phyloP scores from a whole-genome alignment of 2,113 vertebrate genomes.

The Cygnus buccinator region DNA sequence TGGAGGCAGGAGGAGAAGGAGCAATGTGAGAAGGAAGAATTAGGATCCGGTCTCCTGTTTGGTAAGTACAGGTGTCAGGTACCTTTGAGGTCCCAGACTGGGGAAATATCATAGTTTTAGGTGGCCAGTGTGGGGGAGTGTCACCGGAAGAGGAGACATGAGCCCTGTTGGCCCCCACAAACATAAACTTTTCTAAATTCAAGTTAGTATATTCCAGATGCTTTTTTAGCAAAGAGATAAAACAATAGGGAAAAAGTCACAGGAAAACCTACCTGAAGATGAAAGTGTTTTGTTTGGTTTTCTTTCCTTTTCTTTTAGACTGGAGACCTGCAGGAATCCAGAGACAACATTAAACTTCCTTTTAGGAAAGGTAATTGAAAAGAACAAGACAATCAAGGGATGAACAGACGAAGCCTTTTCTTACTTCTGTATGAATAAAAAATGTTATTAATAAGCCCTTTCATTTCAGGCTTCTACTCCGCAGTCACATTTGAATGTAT shows the following conservation, averaged over 20 bases:
- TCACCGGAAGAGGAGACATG: not conserved
- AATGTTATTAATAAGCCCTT: constrained; percentile 20
- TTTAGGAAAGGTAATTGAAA: constrained; percentile 40
- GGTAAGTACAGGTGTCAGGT: not conserved
- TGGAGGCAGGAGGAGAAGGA: not conserved
- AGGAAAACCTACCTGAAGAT: not conserved
- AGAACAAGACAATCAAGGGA: constrained; percentile 2
- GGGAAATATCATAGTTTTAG: not conserved
- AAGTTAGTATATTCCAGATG: not conserved
- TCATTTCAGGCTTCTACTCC: constrained; percentile 6
- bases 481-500: not conserved
- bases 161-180: not conserved
- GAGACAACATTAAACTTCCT: not conserved
- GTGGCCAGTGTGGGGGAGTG: fast-evolving
- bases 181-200: not conserved
- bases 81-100: fast-evolving
- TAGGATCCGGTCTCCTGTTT: fast-evolving
- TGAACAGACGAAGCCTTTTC: constrained; percentile 47
- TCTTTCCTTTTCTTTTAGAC: constrained; percentile 17
- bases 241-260: not conserved
- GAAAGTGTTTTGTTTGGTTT: not conserved
- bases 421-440: constrained; percentile 39
- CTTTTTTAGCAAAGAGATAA: not conserved
- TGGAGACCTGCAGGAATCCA: not conserved
- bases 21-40: not conserved